Conservation (phyloP, 2,888 invertebrate species). For the Mesoligia furuncula region DNA sequence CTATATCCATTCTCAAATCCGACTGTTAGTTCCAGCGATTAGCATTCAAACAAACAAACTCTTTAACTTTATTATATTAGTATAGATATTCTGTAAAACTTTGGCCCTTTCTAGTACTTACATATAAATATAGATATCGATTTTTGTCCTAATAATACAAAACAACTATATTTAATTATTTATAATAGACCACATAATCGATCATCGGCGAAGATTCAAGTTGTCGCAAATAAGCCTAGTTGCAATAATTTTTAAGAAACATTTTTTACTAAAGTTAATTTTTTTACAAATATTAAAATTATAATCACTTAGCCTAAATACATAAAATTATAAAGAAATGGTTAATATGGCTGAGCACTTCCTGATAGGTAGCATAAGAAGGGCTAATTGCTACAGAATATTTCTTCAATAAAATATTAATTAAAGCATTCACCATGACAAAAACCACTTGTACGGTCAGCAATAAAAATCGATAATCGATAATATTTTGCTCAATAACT, state of each 20-base stretch:
- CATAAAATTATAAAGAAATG: background rate
- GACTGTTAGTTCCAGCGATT: too few species aligned
- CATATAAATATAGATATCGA: background rate
- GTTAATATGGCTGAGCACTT: background rate
- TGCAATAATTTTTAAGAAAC: background rate
- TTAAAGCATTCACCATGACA: constrained; percentile 47
- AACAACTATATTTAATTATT: constrained; percentile 11
- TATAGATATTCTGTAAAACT: constrained; percentile 30
- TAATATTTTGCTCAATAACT: too few species aligned
- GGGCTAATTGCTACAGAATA: constrained; percentile 17
- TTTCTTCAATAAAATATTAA: constrained; percentile 28
- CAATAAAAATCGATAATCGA: too few species aligned
- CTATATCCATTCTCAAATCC: too few species aligned
- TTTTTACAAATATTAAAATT: constrained; percentile 26
- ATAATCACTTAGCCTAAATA: constrained; percentile 15
- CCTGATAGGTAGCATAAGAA: background rate
- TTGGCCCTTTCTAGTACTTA: constrained; percentile 36
- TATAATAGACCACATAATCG: background rate
- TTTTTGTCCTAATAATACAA: background rate
- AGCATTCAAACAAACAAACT: too few species aligned
- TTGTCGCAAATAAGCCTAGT: background rate
- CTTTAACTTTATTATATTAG: too few species aligned
- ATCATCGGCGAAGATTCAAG: background rate
- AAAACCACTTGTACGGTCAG: constrained; percentile 1
- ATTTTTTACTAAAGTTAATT: background rate